These are phyloP conservation scores for Drosophila mercatorum DNA, from an alignment of 2,888 invertebrate species.

Conservation along the genomic window DNA sequence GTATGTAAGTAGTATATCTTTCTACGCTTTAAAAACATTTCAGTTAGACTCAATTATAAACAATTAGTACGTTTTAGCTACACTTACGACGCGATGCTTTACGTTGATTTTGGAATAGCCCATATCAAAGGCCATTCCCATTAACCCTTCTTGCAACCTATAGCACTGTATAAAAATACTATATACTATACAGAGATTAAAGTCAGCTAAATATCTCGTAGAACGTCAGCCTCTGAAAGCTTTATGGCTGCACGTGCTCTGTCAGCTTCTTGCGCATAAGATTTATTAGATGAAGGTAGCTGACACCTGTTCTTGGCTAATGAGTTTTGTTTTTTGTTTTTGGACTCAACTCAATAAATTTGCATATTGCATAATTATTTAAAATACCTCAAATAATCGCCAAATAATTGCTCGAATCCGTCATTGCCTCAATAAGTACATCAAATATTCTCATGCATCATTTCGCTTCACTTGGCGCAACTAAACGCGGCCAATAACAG, in stretches of 20 bases:
- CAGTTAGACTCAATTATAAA: conserved; percentile 1
- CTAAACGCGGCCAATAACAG: conserved; percentile 48
- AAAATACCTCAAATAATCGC: conserved; percentile 20
- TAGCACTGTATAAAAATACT: conserved; percentile 2
- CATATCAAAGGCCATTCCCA: conserved; percentile 30
- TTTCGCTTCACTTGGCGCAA: conserved; percentile 64
- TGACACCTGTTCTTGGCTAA: conserved; percentile 3
- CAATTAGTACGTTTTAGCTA: conserved; percentile 6
- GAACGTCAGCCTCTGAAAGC: not conserved
- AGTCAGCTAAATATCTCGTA: not conserved
- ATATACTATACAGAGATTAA: not conserved
- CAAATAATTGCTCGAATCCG: conserved; percentile 51
- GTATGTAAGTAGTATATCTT: not conserved
- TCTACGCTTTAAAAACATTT: not conserved
- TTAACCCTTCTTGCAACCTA: conserved; percentile 47
- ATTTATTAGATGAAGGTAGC: conserved; percentile 1
- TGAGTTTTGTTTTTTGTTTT: not conserved
- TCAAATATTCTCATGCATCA: conserved; percentile 63
- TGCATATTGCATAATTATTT: conserved; percentile 18
- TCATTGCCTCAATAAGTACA: conserved; percentile 22
- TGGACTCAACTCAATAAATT: not conserved
- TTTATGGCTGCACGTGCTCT: conserved; percentile 5
- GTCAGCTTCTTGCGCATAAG: not conserved
- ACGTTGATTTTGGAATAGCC: not conserved
- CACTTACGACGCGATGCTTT: not conserved